phyloP scores from a whole-genome alignment of 2,888 invertebrate genomes.

The Lymantria monacha region DNA sequence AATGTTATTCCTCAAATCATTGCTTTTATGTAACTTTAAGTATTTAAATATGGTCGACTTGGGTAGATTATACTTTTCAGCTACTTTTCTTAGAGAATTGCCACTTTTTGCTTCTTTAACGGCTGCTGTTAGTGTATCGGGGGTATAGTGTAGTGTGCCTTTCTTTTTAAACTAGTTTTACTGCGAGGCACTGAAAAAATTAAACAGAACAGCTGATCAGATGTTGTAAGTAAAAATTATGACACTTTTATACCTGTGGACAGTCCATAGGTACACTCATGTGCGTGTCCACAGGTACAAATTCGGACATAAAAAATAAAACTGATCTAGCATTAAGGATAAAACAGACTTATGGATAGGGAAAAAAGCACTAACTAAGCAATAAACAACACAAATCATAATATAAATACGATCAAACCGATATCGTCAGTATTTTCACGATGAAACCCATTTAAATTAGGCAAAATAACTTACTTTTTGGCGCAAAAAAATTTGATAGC shows the following conservation, averaged over 20 bases:
- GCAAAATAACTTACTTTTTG: too few relatives aligned
- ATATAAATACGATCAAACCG: too few relatives aligned
- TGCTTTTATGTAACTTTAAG: constrained; percentile 7
- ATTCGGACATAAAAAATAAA: constrained; percentile 11
- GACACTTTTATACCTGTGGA: constrained; percentile 16
- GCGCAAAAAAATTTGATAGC: too few relatives aligned
- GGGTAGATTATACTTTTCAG: constrained; percentile 12
- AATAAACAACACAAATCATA: too few relatives aligned
- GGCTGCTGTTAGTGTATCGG: constrained; percentile 9
- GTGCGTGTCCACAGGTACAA: constrained; percentile 8
- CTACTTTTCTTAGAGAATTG: constrained; percentile 8
- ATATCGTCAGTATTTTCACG: too few relatives aligned
- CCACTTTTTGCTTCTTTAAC: constrained; percentile 9
- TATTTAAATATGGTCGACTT: constrained; percentile 21
- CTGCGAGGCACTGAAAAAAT: too few relatives aligned
- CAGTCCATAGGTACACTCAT: constrained; percentile 17
- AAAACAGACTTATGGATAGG: too few relatives aligned
- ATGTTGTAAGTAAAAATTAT: constrained; percentile 1
- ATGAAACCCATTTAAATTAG: too few relatives aligned
- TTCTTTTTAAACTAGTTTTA: too few relatives aligned
- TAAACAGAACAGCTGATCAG: constrained; percentile 9
- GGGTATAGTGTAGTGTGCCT: constrained; percentile 6
- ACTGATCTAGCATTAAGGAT: too few relatives aligned
- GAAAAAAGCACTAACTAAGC: too few relatives aligned
- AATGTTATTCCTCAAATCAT: too few relatives aligned